Percentiles rank a stretch among this genome's conserved stretches.
phyloP scores from a whole-genome alignment of 2,888 invertebrate genomes.

The Pterostichus niger region DNA sequence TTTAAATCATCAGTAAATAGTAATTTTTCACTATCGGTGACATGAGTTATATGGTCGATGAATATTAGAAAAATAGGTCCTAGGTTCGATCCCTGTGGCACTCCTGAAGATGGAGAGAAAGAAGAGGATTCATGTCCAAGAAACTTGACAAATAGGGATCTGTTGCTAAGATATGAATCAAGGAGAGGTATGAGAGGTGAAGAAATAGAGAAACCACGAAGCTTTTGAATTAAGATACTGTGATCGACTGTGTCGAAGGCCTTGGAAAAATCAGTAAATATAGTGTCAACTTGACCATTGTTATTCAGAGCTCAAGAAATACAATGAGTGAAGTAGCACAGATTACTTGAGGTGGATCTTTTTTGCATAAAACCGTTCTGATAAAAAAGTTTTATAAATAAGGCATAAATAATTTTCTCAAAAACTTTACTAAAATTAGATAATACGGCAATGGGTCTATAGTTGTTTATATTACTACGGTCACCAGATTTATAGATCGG shows the following conservation, averaged over 20 bases:
- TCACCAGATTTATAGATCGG: slow-evolving; percentile 67
- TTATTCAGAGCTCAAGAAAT: background rate
- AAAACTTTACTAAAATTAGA: slow-evolving; percentile 64
- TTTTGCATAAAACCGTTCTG: background rate
- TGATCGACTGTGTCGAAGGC: slow-evolving; percentile 10
- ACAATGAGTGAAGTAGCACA: slow-evolving; percentile 1
- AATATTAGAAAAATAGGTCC: slow-evolving; percentile 12
- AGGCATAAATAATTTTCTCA: slow-evolving; percentile 58
- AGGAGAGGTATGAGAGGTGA: background rate
- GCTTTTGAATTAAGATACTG: slow-evolving; percentile 5
- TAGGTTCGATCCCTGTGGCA: slow-evolving; percentile 28
- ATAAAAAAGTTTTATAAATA: slow-evolving; percentile 58
- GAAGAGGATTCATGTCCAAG: background rate
- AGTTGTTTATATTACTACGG: slow-evolving; percentile 52
- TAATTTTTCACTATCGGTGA: background rate
- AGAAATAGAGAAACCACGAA: slow-evolving; percentile 3
- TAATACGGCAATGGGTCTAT: slow-evolving; percentile 67
- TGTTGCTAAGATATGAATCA: too few species aligned
- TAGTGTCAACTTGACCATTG: slow-evolving; percentile 35
- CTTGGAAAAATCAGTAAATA: slow-evolving; percentile 3
- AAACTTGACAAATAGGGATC: background rate
- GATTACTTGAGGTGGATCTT: background rate
- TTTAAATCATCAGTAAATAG: slow-evolving; percentile 3
- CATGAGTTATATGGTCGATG: too few species aligned
- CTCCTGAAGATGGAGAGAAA: slow-evolving; percentile 11